Percentiles rank a stretch among this genome's conserved stretches.
phyloP scores from a whole-genome alignment of 2,113 vertebrate species.

The Odocoileus hemionus region DNA sequence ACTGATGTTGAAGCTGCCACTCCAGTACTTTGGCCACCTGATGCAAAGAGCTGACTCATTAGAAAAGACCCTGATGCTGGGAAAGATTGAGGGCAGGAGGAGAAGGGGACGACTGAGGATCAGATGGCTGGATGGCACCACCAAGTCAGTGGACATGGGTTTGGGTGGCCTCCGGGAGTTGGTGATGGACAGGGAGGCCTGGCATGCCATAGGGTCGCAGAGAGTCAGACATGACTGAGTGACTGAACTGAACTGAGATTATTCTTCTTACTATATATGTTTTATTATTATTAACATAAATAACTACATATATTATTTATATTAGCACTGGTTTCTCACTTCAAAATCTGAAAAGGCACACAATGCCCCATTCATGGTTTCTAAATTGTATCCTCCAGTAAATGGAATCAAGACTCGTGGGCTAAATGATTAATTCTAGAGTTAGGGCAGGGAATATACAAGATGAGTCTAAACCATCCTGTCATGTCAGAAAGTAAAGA shows the following conservation, averaged over 20 bases:
- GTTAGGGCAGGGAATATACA: not conserved
- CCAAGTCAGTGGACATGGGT: not conserved
- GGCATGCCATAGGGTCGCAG: fast-evolving
- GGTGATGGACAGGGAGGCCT: not conserved
- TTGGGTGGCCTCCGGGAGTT: not conserved
- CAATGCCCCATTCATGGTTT: not conserved
- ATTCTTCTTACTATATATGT: not conserved
- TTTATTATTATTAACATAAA: not conserved
- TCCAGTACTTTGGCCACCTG: not conserved
- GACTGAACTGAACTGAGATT: not conserved
- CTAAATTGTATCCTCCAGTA: not conserved
- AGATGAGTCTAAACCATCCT: not conserved
- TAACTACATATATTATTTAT: not conserved
- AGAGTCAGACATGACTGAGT: fast-evolving
- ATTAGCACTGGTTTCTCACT: not conserved
- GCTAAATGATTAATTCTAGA: not conserved
- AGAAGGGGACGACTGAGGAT: not conserved
- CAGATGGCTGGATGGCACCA: not conserved
- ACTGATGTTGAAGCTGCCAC: not conserved
- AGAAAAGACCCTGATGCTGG: not conserved
- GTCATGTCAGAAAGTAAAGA: not conserved
- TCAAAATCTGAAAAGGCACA: not conserved
- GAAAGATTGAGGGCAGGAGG: not conserved
- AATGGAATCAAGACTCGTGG: not conserved
- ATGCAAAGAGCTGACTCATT: not conserved